Evolutionary conservation across 2,888 invertebrate species (phyloP), one percentile per base, ranked within the genome.

Genomic region (Neoscelio sp.): DNA sequence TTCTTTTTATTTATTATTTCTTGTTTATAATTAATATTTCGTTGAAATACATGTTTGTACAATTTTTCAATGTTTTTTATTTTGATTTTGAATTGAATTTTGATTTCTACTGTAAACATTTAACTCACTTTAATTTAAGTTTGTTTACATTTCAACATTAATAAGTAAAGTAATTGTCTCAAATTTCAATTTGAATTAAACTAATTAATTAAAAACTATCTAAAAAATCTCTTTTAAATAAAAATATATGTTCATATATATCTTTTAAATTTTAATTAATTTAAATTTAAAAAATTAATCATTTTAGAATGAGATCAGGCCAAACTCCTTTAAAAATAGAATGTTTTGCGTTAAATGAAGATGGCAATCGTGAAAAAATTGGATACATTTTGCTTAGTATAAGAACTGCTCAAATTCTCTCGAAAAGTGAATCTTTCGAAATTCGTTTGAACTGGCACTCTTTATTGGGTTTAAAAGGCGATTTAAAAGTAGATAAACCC

Each of bases 321-420:
- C 95, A 95, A 91, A 93, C 94, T 0, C 95, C 95, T 0, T 91
- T 96, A 18, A 94, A 95, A 88, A 91, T 96, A 42, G 95, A 95
- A 87, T 95, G 95, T 74, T 93, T 91, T 82, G 91, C 92, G 18
- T 90, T 92, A 48, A 91, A 92, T 33, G 91, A 92, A 0, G 92
- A 92, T 44, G 92, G 92, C 0, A 89, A 91, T n/a, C 92, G 92
- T 76, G 94, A 94, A 78, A 92, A 93, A 85, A 91, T 96, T 46
- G 96, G 96, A 1, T 95, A 94, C 77, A 87, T 95, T 40, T 87
- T 96, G 6, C 87, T 96, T 5, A 95, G 94, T 54, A 89, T 96
- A 13, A 92, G 95, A 3, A 93, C 94, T 44, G 94, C 96, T 0
- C 94, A 94, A 82, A 93, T 95, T 7, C 91, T 94, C n/a, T 92